Percentiles rank a stretch among this genome's conserved stretches.
Conservation (phyloP, 2,888 invertebrate species). For the Microchrysa polita region DNA sequence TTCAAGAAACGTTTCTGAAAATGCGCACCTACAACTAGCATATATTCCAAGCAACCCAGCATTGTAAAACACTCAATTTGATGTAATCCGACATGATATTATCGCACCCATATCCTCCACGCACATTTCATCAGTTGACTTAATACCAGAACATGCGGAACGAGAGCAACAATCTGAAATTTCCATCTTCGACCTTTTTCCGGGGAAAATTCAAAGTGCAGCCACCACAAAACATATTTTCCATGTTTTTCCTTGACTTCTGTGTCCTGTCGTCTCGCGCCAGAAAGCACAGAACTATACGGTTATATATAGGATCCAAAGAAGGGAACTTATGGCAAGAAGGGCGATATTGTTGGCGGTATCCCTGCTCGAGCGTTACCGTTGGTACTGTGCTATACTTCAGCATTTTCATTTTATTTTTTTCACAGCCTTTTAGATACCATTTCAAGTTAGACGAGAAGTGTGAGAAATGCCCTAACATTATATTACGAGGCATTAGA, state of each 20-base stretch:
- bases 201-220: constrained; percentile 8
- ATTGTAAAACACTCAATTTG: not conserved
- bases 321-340: constrained; percentile 31
- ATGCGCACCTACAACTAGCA: not conserved
- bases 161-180: constrained; percentile 7
- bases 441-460: not conserved
- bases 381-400: not conserved
- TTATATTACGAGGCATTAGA: constrained; percentile 34
- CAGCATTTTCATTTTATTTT: not conserved
- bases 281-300: not conserved
- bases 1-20: not conserved
- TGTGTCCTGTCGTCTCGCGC: too few species aligned
- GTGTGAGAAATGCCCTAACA: constrained; percentile 31
- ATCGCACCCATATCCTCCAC: not conserved
- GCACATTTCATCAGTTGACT: constrained; percentile 2
- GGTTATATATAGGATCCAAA: constrained; percentile 1
- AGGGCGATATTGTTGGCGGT: constrained; percentile 5
- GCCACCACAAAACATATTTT: constrained; percentile 14
- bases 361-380: constrained; percentile 15
- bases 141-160: not conserved
- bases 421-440: not conserved
- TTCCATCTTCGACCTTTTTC: constrained; percentile 5
- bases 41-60: not conserved
- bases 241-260: constrained; percentile 1
- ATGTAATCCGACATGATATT: not conserved